Conservation (phyloP, 2,888 invertebrate species). For the Crioceris asparagi region DNA sequence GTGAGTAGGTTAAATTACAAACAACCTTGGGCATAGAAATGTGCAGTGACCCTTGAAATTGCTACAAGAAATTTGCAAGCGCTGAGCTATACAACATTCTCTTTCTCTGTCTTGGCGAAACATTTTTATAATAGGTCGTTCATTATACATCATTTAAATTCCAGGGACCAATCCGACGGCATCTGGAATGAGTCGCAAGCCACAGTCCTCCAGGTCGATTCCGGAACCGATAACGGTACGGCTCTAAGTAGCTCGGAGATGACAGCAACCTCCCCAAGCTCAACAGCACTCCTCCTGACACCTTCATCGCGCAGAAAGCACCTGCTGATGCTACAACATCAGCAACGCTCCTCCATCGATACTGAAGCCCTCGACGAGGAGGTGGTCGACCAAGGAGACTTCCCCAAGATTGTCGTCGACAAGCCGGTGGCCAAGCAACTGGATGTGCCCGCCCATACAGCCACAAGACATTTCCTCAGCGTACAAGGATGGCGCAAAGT, state of each 20-base stretch:
- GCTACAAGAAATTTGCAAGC: too few relatives aligned
- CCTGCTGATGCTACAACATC: constrained; percentile 66
- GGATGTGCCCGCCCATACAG: constrained; percentile 4
- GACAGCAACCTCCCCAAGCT: constrained; percentile 43
- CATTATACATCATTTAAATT: too few relatives aligned
- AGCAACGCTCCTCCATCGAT: constrained; percentile 76
- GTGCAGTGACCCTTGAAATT: too few relatives aligned
- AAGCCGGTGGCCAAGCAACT: constrained; percentile 3
- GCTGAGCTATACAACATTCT: too few relatives aligned
- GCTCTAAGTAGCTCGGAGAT: constrained; percentile 43
- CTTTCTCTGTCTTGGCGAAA: too few relatives aligned
- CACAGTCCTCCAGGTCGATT: constrained; percentile 68
- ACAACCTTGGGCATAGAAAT: too few relatives aligned
- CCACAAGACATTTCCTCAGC: constrained; percentile 5
- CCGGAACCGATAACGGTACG: constrained; percentile 54
- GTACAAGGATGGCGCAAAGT: background rate
- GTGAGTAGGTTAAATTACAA: too few relatives aligned
- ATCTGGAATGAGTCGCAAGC: constrained; percentile 86
- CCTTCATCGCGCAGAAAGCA: constrained; percentile 72
- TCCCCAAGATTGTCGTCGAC: constrained; percentile 18
- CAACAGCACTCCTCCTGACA: constrained; percentile 51
- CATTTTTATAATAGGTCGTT: too few relatives aligned
- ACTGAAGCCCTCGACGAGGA: constrained; percentile 72
- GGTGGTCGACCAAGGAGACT: constrained; percentile 45
- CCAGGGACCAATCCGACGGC: constrained; percentile 72